Base-by-base conservation (phyloP, 2,113 vertebrate species). In the Equus quagga region DNA sequence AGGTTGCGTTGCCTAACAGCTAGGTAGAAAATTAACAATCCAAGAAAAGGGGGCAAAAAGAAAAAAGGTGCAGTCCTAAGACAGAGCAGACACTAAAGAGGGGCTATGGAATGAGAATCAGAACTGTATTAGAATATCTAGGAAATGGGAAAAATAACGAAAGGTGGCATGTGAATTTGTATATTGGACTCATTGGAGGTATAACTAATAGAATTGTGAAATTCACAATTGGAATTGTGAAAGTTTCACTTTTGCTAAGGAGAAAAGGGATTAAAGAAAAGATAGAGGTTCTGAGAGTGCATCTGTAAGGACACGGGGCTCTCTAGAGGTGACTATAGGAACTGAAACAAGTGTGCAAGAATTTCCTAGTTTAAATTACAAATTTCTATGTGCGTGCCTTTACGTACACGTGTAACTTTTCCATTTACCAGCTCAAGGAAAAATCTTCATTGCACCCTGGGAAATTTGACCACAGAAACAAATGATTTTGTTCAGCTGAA, bases 281-380 rank as follows among this genome's bases (percentile, higher is more conserved):
- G 4, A 76, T 1, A 64, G 28, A 60, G 7, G 1, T 56, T 65
- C 9, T 31, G 12, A 12, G 19, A 69, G 7, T 67, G 0, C 4
- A 70, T 81, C 36, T 87, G 33, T 54, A 82, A 78, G 24, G 9
- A 95, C 6, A 41, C 7, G 67, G 28, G 8, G 1, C 88, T 78
- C 17, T 83, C 23, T 87, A 41, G 28, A 75, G 60, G 24, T 67
- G 9, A 79, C 26, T 33, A 10, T 51, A 51, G 33, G 8, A 84
- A 87, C 33, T 64, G 23, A 90, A 97, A 46, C 11, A 15, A 58
- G 10, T 33, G 2, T 44, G 9, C 7, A 89, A 81, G 23, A 62
- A 41, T 95, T 94, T 95, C 12, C 8, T 73, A 51, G 11, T 94
- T 65, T 80, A 92, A 87, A 51, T 64, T 46, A 69, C 7, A 94